Conservation (phyloP, 1,140 invertebrate species). For the Drosophila jambulina region DNA sequence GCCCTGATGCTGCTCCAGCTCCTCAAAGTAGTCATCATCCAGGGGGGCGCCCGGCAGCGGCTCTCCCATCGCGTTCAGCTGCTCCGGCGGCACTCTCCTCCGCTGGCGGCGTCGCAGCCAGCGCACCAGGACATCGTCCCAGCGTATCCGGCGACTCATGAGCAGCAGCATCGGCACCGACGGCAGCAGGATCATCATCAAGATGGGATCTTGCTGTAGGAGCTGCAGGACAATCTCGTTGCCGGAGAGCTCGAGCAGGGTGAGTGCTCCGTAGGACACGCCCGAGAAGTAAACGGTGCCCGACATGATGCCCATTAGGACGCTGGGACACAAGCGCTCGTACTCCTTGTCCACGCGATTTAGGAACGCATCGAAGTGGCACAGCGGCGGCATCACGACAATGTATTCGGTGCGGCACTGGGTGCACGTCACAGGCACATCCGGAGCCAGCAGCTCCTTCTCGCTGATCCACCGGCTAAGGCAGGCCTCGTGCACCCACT, state of each 20-base stretch:
- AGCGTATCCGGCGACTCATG: constrained; percentile 43
- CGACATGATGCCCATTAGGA: constrained; percentile 56
- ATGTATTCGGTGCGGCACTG: constrained; percentile 69
- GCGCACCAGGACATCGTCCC: constrained; percentile 50
- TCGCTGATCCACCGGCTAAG: constrained; percentile 69
- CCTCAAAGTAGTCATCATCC: constrained; percentile 56
- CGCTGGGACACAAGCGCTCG: constrained; percentile 51
- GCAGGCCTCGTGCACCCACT: constrained; percentile 71
- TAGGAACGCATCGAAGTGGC: constrained; percentile 48
- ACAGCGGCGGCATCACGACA: constrained; percentile 50
- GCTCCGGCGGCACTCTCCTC: constrained; percentile 12
- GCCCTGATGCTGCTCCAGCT: constrained; percentile 19
- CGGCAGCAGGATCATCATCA: constrained; percentile 64
- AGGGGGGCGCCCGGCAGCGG: constrained; percentile 60
- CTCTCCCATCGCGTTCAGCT: constrained; percentile 32
- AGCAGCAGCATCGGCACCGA: constrained; percentile 50
- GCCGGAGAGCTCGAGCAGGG: constrained; percentile 52
- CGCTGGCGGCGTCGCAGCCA: constrained; percentile 51
- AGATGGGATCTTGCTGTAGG: constrained; percentile 55
- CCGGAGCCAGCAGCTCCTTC: constrained; percentile 47
- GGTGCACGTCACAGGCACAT: constrained; percentile 39
- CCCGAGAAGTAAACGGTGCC: constrained; percentile 62
- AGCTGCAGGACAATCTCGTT: constrained; percentile 38
- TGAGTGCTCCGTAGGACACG: constrained; percentile 52
- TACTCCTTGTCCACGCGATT: constrained; percentile 46